phyloP scores from a whole-genome alignment of 1,140 invertebrate genomes.

The Pemphigus obesinymphae region DNA sequence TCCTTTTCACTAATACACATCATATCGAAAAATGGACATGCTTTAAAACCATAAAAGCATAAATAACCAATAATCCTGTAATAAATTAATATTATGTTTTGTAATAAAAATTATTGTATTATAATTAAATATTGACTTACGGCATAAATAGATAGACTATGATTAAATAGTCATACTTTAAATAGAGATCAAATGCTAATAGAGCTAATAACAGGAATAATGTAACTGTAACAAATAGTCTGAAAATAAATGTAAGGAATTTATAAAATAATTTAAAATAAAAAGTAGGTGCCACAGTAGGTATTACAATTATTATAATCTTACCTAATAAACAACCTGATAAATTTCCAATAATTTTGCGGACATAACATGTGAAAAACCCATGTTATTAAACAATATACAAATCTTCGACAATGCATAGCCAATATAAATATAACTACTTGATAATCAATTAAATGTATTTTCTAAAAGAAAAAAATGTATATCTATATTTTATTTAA shows the following conservation, averaged over 20 bases:
- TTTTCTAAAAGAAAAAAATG: constrained; percentile 26
- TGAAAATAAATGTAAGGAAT: background rate
- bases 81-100: background rate
- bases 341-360: constrained; percentile 37
- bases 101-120: background rate
- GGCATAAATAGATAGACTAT: constrained; percentile 32
- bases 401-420: constrained; percentile 32
- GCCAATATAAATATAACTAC: constrained; percentile 26
- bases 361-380: constrained; percentile 32
- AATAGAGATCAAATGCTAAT: constrained; percentile 29
- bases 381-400: constrained; percentile 38
- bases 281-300: background rate
- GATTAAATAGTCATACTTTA: constrained; percentile 28
- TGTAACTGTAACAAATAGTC: constrained; percentile 12
- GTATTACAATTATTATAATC: background rate
- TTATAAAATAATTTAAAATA: background rate
- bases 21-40: constrained; percentile 34
- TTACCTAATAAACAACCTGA: constrained; percentile 26
- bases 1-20: constrained; percentile 36
- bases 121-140: constrained; percentile 1
- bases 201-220: constrained; percentile 19
- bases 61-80: constrained; percentile 17
- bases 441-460: constrained; percentile 35
- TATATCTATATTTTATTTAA: no score
- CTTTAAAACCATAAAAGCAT: constrained; percentile 31